These are phyloP conservation scores for Heliconius ethilla DNA, from an alignment of 2,888 invertebrate genomes.

Conservation along the genomic window DNA sequence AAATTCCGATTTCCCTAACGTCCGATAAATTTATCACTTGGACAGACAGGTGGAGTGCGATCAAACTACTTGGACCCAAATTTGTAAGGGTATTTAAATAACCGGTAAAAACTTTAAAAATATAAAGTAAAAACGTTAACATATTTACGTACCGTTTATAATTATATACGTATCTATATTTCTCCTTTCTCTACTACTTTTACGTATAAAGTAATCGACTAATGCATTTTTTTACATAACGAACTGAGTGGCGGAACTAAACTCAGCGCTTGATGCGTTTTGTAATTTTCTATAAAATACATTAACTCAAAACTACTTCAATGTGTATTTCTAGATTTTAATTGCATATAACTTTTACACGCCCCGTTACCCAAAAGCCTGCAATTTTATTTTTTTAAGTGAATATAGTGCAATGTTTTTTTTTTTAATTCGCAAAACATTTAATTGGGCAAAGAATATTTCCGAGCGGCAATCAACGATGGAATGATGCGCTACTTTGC, in stretches of 20 bases:
- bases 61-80: slow-evolving; percentile 2
- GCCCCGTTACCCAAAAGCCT: not conserved
- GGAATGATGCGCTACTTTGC: slow-evolving; percentile 2
- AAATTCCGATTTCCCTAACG: not conserved
- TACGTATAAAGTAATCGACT: not conserved
- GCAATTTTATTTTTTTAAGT: not conserved
- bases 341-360: not conserved
- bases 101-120: not conserved
- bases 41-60: slow-evolving; percentile 2
- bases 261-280: not conserved
- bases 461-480: not conserved
- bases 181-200: too few relatives aligned
- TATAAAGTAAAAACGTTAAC: too few relatives aligned
- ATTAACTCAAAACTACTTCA: not conserved
- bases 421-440: not conserved
- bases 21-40: slow-evolving; percentile 26
- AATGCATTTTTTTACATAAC: not conserved
- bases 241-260: not conserved
- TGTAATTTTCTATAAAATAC: not conserved
- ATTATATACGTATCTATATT: too few relatives aligned
- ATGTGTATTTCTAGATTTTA: not conserved
- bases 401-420: not conserved
- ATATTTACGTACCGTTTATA: too few relatives aligned
- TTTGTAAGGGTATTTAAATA: slow-evolving; percentile 20
- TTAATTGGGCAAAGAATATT: not conserved